Base-by-base conservation (phyloP, 2,113 vertebrate species). In the Malurus cyaneus region DNA sequence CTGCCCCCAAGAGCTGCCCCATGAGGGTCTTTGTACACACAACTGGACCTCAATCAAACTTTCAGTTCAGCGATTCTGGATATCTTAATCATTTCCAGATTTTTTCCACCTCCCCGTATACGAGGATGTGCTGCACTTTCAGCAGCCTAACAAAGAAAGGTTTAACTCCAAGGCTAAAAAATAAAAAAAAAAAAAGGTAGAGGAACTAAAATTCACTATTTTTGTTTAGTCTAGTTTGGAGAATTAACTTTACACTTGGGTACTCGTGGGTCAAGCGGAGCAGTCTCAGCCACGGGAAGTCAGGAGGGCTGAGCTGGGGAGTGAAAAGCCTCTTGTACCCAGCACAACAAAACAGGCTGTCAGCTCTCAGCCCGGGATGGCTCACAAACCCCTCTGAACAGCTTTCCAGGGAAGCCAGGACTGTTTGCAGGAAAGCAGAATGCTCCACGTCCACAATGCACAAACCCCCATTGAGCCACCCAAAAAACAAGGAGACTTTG, bases 401-500 rank as follows among this genome's bases (percentile, higher is more conserved):
- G 93, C 71, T 46, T 91, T 56, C 67, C 87, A 62, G 86, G 90
- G 89, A 85, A 87, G 88, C 26, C 70, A 28, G 74, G 83, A 89
- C 91, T 88, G 5, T 56, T 71, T 61, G 44, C 59, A 53, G 94
- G 88, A 50, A 52, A 80, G 80, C 77, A 73, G 90, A 93, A 77
- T 2, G 34, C 0, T 8, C 65, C 54, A 1, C 18, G 53, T 1
- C 26, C 91, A 91, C 92, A 86, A 71, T 28, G 73, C 84, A 93
- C 60, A 84, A 70, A n/a, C 82, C 89, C 76, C 76, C 83, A 61
- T 18, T 92, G 92, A 44, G 50, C 81, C 80, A 59, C 86, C 83
- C 77, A 47, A 74, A 88, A 88, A 92, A 98, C 95, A 96, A 97
- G 95, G 93, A 28, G 52, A 89, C 92, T 79, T 85, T 97, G 95